These are phyloP conservation scores for Ectobius pallidus DNA, from an alignment of 2,888 invertebrate species.

Conservation along the genomic window DNA sequence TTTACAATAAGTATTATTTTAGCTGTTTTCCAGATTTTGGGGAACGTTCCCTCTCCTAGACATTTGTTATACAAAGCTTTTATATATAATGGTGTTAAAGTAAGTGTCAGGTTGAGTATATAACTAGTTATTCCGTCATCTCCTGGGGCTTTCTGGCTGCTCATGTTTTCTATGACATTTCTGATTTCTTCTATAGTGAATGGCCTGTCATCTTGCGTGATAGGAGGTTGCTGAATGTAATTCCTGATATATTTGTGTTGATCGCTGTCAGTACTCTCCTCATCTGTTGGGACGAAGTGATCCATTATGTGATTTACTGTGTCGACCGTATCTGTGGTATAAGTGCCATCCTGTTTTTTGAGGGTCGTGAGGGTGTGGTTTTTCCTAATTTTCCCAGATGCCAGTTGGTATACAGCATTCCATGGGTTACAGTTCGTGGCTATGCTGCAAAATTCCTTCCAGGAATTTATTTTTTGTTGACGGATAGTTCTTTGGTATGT, in stretches of 20 bases:
- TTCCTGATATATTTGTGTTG: no score
- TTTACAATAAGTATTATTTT: background rate
- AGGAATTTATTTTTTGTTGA: background rate
- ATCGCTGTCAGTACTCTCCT: no score
- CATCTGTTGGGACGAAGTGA: no score
- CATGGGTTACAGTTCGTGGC: background rate
- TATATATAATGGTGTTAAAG: background rate
- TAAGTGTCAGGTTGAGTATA: background rate
- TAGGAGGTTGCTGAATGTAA: background rate
- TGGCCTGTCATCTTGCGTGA: background rate
- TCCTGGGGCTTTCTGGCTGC: background rate
- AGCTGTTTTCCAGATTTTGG: background rate
- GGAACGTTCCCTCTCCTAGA: no score
- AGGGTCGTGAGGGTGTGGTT: background rate
- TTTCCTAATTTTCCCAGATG: background rate
- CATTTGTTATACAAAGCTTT: background rate
- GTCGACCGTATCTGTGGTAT: no score
- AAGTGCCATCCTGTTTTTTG: background rate
- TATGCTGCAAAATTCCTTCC: constrained; percentile 1
- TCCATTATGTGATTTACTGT: no score
- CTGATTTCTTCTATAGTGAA: background rate
- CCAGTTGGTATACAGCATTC: background rate
- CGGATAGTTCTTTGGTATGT: background rate
- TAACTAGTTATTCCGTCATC: background rate
- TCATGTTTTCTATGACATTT: background rate